A percentile compares a stretch with the other conserved stretches of the same genome.
These are phyloP conservation scores for Myopa testacea DNA, from an alignment of 2,888 invertebrate genomes.

Conservation along the genomic window DNA sequence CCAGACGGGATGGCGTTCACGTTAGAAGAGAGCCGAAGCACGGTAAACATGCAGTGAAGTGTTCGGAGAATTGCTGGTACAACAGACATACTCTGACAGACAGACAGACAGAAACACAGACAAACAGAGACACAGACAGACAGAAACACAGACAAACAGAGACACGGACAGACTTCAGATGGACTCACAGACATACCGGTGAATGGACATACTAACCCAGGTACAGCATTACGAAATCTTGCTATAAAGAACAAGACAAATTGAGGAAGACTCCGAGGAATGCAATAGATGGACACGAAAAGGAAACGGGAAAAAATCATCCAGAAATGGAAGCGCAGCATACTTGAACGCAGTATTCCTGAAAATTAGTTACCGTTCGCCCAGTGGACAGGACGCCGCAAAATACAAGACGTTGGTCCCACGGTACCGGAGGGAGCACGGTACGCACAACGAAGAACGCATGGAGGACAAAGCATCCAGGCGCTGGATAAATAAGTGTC, in stretches of 20 bases:
- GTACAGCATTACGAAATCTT: not conserved
- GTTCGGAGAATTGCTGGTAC: constrained; percentile 21
- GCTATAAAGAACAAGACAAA: constrained; percentile 7
- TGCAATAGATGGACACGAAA: not conserved
- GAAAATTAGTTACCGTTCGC: constrained; percentile 31
- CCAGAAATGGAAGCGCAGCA: not conserved
- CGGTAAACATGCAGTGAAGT: constrained; percentile 24
- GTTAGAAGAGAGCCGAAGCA: not conserved
- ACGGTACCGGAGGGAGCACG: not conserved
- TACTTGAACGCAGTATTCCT: constrained; percentile 6
- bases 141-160: not conserved
- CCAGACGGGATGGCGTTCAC: not conserved
- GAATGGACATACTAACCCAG: not conserved
- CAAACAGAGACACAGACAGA: not conserved
- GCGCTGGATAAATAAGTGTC: constrained; percentile 14
- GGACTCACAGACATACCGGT: not conserved
- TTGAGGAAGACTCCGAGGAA: not conserved
- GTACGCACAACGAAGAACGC: not conserved
- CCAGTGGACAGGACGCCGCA: constrained; percentile 16
- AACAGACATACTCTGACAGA: not conserved
- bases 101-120: not conserved
- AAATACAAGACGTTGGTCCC: not conserved
- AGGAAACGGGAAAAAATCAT: not conserved
- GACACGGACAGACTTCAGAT: not conserved
- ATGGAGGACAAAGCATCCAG: not conserved